phyloP scores from a whole-genome alignment of 2,113 vertebrate species.

The Verasper variegatus region DNA sequence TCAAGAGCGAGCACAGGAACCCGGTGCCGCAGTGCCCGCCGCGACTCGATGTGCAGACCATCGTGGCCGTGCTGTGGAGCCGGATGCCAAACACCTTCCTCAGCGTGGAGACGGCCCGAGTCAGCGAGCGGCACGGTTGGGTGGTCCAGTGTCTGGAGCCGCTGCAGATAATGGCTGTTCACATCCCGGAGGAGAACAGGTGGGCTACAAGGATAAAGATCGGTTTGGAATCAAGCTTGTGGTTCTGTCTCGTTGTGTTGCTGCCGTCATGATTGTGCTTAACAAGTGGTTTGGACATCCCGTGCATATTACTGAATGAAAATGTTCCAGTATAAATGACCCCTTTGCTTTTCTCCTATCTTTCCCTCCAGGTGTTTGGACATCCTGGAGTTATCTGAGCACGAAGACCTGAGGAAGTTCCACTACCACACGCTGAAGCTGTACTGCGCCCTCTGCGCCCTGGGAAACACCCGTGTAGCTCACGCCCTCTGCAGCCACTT shows the following conservation, averaged over 20 bases:
- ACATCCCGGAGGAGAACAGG: conserved; percentile 98
- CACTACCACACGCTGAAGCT: conserved; percentile 96
- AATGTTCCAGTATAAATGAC: not conserved
- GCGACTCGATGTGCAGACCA: conserved; percentile 92
- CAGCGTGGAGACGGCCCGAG: conserved; percentile 90
- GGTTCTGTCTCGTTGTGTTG: no score
- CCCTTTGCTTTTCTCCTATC: not conserved
- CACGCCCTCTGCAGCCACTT: conserved; percentile 95
- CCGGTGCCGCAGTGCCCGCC: conserved; percentile 94
- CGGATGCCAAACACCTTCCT: conserved; percentile 96
- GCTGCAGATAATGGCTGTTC: conserved; percentile 95
- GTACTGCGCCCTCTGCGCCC: conserved; percentile 92
- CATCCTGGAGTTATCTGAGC: conserved; percentile 94
- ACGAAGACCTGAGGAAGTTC: conserved; percentile 91
- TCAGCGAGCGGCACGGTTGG: conserved; percentile 97
- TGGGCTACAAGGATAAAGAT: conserved; percentile 39
- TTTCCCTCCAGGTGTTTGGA: conserved; percentile 89
- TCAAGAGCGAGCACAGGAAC: conserved; percentile 94
- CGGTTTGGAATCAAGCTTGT: no score
- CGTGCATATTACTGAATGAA: not conserved
- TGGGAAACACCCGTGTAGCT: conserved; percentile 95
- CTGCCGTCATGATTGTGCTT: not conserved
- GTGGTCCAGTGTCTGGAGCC: conserved; percentile 93
- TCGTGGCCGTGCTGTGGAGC: conserved; percentile 95
- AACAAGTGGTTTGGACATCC: not conserved